A percentile compares a stretch with the other conserved stretches of the same genome.
Conservation (phyloP, 2,113 vertebrate species). For the Aptenodytes forsteri region DNA sequence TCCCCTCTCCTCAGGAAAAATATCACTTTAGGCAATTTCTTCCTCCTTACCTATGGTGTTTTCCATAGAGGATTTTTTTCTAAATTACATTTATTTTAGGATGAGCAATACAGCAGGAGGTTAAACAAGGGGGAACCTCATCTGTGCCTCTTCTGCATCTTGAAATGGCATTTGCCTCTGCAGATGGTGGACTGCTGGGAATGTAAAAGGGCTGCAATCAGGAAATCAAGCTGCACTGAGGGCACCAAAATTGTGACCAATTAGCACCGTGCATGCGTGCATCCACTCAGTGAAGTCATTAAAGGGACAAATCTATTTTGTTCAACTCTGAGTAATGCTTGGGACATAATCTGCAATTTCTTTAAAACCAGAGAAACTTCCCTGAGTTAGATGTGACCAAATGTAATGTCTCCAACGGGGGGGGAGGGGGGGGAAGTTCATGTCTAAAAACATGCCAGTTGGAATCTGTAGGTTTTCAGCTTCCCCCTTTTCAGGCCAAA, state of each 20-base stretch:
- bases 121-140: background rate
- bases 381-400: background rate
- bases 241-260: background rate
- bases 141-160: background rate
- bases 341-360: background rate
- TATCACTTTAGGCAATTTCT: background rate
- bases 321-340: background rate
- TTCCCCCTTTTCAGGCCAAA: slow-evolving; percentile 16
- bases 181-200: slow-evolving; percentile 26
- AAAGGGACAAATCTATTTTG: background rate
- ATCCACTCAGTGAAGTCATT: background rate
- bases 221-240: background rate
- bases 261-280: background rate
- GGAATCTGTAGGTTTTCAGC: slow-evolving; percentile 3
- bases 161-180: slow-evolving; percentile 3
- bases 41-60: background rate
- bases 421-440: background rate
- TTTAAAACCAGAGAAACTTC: slow-evolving; percentile 23
- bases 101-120: slow-evolving; percentile 6
- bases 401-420: background rate
- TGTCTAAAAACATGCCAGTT: background rate
- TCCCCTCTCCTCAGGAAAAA: background rate
- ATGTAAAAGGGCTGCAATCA: slow-evolving; percentile 27
- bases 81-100: slow-evolving; percentile 2
- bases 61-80: background rate